Percentiles rank a stretch among this genome's conserved stretches.
Conservation (phyloP, 2,113 vertebrate species). For the Zosterops hypoxanthus region DNA sequence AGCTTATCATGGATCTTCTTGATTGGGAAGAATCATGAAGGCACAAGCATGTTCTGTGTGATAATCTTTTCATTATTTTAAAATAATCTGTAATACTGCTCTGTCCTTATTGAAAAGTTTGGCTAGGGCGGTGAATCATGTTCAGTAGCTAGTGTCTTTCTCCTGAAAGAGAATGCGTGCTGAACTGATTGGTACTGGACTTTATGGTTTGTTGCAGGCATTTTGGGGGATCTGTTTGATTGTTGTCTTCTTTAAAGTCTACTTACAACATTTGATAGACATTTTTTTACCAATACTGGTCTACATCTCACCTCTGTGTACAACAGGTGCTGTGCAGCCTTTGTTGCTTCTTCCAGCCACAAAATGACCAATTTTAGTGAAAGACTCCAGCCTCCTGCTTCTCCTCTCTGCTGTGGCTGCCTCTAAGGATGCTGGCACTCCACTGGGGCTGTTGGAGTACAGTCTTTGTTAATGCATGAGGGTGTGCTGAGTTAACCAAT, state of each 20-base stretch:
- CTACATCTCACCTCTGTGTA: background rate
- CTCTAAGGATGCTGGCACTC: background rate
- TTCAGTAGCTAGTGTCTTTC: background rate
- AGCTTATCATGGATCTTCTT: background rate
- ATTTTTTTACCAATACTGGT: background rate
- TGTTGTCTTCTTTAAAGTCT: background rate
- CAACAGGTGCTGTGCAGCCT: background rate
- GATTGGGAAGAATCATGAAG: background rate
- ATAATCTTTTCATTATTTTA: background rate
- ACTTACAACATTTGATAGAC: background rate
- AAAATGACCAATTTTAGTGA: background rate
- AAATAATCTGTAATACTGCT: background rate
- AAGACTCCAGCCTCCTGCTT: background rate
- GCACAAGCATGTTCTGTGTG: background rate
- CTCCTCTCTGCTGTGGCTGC: background rate
- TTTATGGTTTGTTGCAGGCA: background rate
- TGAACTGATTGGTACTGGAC: background rate
- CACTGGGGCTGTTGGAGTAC: rapidly evolving
- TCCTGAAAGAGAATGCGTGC: background rate
- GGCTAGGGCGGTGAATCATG: background rate
- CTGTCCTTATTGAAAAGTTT: background rate
- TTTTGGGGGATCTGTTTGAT: background rate
- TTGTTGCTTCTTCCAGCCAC: background rate
- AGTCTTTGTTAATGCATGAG: background rate
- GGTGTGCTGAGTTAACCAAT: background rate